phyloP scores from a whole-genome alignment of 2,888 invertebrate species.

The Ophraella communa region DNA sequence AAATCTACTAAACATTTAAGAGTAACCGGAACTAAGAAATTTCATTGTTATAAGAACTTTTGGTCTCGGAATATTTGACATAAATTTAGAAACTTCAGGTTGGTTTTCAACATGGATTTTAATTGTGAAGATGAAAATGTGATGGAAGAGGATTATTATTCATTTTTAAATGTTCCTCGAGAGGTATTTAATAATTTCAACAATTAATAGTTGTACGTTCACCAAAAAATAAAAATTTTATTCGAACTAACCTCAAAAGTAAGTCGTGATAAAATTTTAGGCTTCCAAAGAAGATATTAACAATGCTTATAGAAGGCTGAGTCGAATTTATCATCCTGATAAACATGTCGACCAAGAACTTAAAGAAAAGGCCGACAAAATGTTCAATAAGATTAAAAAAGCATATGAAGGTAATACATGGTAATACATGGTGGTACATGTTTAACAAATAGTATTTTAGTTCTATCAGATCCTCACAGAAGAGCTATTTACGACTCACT shows the following conservation, averaged over 20 bases:
- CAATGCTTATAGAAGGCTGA: conserved; percentile 89
- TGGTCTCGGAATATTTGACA: conserved; percentile 5
- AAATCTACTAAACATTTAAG: not conserved
- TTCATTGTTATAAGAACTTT: not conserved
- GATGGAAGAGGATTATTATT: conserved; percentile 84
- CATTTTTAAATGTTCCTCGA: conserved; percentile 83
- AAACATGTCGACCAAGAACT: conserved; percentile 85
- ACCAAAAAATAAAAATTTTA: conserved; percentile 2
- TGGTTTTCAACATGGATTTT: conserved; percentile 64
- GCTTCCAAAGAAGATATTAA: conserved; percentile 92
- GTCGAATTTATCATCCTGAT: conserved; percentile 95
- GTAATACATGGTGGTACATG: no score
- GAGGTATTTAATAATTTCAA: conserved; percentile 65
- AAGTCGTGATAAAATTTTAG: conserved; percentile 63
- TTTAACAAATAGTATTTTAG: conserved; percentile 58
- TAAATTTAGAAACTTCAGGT: conserved; percentile 19
- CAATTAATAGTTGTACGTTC: not conserved
- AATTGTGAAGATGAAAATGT: conserved; percentile 72
- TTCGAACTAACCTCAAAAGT: conserved; percentile 36
- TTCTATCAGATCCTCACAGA: conserved; percentile 90
- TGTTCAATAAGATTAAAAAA: conserved; percentile 91
- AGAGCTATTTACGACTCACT: conserved; percentile 92
- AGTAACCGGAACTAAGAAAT: not conserved
- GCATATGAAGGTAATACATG: conserved; percentile 82
- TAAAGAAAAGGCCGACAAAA: conserved; percentile 87